phyloP scores from a whole-genome alignment of 2,113 vertebrate species.

The Urocynchramus pylzowi region DNA sequence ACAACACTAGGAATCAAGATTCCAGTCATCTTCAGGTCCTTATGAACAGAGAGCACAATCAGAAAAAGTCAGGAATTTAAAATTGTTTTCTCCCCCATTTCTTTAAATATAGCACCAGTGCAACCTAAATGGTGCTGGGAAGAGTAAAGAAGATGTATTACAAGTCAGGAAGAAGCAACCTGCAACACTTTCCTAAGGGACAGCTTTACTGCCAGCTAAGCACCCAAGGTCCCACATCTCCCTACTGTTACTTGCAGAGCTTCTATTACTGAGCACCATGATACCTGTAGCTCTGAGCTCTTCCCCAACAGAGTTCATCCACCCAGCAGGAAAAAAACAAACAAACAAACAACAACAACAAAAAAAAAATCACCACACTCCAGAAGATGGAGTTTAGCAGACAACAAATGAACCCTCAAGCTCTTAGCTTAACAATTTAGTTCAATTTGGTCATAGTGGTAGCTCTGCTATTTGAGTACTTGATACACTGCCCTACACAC shows the following conservation, averaged over 20 bases:
- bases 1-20: neutral
- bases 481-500: neutral
- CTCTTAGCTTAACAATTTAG: neutral
- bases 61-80: neutral
- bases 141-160: neutral
- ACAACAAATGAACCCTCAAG: neutral
- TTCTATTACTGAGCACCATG: neutral
- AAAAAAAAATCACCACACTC: neutral
- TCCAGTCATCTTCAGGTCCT: neutral
- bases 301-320: neutral
- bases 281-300: neutral
- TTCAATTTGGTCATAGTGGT: neutral
- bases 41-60: neutral
- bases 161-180: neutral
- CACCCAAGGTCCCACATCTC: neutral
- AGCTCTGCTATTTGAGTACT: neutral
- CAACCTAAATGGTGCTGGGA: neutral
- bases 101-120: neutral
- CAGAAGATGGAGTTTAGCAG: neutral
- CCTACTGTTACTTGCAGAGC: neutral
- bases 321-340: neutral
- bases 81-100: neutral
- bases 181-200: neutral
- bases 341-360: too few species aligned
- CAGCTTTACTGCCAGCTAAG: neutral